Evolutionary conservation across 2,888 invertebrate genomes (phyloP).

Genomic region (Callinectes sapidus): DNA sequence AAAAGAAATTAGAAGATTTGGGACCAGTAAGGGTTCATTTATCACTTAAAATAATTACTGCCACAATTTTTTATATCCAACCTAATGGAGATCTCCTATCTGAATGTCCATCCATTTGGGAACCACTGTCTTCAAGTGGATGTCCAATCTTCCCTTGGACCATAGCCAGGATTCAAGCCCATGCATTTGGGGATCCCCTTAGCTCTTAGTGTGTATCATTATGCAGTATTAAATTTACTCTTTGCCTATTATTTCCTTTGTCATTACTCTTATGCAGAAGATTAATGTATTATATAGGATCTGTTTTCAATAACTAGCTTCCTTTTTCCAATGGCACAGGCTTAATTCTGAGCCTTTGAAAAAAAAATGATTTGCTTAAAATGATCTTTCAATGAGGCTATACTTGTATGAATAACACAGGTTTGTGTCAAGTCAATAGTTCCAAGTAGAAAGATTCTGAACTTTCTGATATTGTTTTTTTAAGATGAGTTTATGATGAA

Average conservation of each 20-base stretch:
- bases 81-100: no score
- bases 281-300: background rate
- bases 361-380: background rate
- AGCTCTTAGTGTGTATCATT: background rate
- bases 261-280: background rate
- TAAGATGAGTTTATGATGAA: background rate
- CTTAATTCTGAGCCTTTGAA: background rate
- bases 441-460: background rate
- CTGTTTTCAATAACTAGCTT: background rate
- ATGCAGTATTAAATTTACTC: background rate
- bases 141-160: no score
- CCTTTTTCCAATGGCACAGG: background rate
- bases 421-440: background rate
- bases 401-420: background rate
- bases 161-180: no score
- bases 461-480: background rate
- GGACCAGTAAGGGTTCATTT: background rate
- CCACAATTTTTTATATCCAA: no score
- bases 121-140: no score
- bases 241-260: background rate
- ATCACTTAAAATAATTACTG: no score
- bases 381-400: background rate
- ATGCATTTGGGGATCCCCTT: no score
- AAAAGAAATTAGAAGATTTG: background rate
- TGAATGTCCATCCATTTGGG: no score